Evolutionary conservation across 2,113 vertebrate species (phyloP), one percentile per base, ranked within the genome.

Genomic region (Polypterus bichir): DNA sequence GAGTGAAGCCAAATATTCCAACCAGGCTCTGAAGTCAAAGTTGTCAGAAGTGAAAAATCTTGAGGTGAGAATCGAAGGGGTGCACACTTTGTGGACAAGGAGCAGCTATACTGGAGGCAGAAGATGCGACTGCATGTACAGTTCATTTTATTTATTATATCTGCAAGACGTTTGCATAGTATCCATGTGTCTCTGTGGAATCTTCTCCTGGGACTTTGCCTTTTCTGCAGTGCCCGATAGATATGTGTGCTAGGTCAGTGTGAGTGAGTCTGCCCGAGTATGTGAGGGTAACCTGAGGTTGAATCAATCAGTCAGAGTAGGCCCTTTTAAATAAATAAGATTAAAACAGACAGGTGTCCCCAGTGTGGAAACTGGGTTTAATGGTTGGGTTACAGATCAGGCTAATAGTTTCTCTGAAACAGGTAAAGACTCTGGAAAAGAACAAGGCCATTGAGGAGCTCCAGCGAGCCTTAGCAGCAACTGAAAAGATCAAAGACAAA

Each of bases 21-120:
- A 78, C 70, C 72, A 68, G 68, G 72, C 67, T 6, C 71, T 77
- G 59, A 69, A 73, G 69, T 62, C 61, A 66, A 74, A 76, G 49
- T 72, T 82, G 70, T 71, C 54, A 57, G 79, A 69, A 62, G 67
- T 75, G 62, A 79, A 62, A 46, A n/a, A 6, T 5, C 69, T 76
- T 65, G 80, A 79, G 66, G 70, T 71, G 73, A 78, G 76, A 66
- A 53, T 47, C 73, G 52, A 52, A 10, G 51, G 51, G 10, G 3
- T 8, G 51, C 10, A 4, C 10, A 3, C 51, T 8, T 52, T 52
- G 7, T 52, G 3, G 51, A 27, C 27, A 27, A 27, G 27, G 27
- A 27, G 27, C 27, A 27, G 27, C 27, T 27, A 27, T 27, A 27
- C 27, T 27, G 27, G 27, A 27, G 27, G 27, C 27, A 27, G 27